A percentile compares a stretch with the other conserved stretches of the same genome.
phyloP scores from a whole-genome alignment of 1,140 invertebrate species.

The Armadillidium nasatum region DNA sequence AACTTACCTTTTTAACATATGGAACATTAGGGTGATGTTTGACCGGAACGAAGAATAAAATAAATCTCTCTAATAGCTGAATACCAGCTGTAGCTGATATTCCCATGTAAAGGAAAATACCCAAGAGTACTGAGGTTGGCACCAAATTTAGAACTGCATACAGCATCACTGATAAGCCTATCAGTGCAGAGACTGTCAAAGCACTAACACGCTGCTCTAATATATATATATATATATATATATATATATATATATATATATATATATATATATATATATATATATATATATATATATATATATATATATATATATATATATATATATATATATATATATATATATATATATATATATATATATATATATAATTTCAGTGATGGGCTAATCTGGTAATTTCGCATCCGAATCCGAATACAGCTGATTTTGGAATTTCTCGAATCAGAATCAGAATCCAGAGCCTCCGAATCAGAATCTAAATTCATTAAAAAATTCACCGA shows the following conservation, averaged over 20 bases:
- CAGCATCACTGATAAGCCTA: conserved; percentile 75
- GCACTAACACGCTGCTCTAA: conserved; percentile 73
- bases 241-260: conserved; percentile 1
- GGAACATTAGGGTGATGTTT: conserved; percentile 82
- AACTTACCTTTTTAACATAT: conserved; percentile 53
- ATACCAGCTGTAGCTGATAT: conserved; percentile 86
- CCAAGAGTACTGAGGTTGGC: conserved; percentile 89
- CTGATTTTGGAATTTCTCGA: too few species aligned
- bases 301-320: neutral
- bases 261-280: neutral
- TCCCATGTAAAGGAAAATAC: conserved; percentile 96
- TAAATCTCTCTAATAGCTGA: conserved; percentile 80
- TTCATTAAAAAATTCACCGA: too few species aligned
- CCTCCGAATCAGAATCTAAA: too few species aligned
- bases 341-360: neutral
- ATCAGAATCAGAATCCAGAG: too few species aligned
- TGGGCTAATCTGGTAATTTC: too few species aligned
- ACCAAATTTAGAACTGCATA: conserved; percentile 71
- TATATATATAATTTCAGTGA: neutral
- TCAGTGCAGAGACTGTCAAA: conserved; percentile 66
- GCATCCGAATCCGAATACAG: too few species aligned
- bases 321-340: neutral
- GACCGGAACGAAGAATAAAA: conserved; percentile 84
- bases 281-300: neutral
- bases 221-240: conserved; percentile 12